Evolutionary conservation across 1,140 invertebrate species (phyloP), one percentile per base, ranked within the genome.

Genomic region (Episyrphus balteatus): DNA sequence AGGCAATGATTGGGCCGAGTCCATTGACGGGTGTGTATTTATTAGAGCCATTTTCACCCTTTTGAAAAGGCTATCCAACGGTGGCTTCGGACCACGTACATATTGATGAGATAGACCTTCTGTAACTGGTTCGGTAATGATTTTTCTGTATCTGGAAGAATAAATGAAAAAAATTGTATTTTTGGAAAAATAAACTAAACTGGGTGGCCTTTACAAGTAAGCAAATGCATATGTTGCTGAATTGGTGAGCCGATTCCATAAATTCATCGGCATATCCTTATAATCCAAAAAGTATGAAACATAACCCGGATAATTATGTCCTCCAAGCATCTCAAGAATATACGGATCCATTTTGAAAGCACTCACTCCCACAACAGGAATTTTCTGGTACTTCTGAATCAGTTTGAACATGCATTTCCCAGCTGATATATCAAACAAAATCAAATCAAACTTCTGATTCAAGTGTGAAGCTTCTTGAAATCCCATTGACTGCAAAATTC

Each of bases 21-120:
- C 68, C 5, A 74, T 48, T 3, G 60, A 52, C 9, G 70, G 61
- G 54, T 75, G 63, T 1, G 62, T 61, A 46, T 76, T 75, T 0
- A 70, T 55, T 13, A 77, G 52, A 12, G 68, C 51, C 0, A 74
- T 9, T 30, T 58, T 58, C 2, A 62, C 48, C 0, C 44, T 42
- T 19, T 57, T 52, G 9, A 32, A 42, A 1, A n/a, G 17, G 2
- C 42, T 43, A 0, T 41, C 37, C 0, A 31, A 14, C 0, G 12
- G 13, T 2, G 54, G 21, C 0, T 52, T 39, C 14, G 45, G 12
- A 7, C 31, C 18, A 5, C 17, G 11, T n/a, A n/a, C n/a, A n/a
- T n/a, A n/a, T n/a, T n/a, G n/a, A n/a, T n/a, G 10, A 36, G 33
- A 5, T 14, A n/a, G 7, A 14, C 8, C 2, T 42, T 36, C 19